phyloP scores from a whole-genome alignment of 2,888 invertebrate species.

The Slavum lentiscoides region DNA sequence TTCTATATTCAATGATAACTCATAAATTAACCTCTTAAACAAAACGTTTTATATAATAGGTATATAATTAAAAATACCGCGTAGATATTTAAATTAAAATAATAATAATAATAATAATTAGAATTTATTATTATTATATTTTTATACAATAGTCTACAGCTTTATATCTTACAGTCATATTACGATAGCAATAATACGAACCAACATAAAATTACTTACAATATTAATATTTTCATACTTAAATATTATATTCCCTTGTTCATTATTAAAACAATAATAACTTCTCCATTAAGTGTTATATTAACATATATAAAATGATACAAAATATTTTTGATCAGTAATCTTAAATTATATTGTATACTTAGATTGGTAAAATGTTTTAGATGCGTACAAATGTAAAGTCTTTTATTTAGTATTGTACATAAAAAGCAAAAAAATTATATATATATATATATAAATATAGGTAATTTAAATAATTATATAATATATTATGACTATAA shows the following conservation, averaged over 20 bases:
- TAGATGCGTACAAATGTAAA: slow-evolving; percentile 7
- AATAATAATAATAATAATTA: not conserved
- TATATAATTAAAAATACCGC: not conserved
- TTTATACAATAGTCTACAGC: slow-evolving; percentile 27
- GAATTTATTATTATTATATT: not conserved
- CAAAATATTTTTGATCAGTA: not conserved
- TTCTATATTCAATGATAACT: not conserved
- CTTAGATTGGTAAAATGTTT: not conserved
- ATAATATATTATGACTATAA: not conserved
- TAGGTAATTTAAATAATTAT: not conserved
- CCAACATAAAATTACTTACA: not conserved
- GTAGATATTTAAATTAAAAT: slow-evolving; percentile 1
- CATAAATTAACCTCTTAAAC: not conserved
- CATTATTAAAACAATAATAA: slow-evolving; percentile 9
- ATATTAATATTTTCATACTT: not conserved
- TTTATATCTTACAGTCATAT: slow-evolving; percentile 26
- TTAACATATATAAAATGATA: slow-evolving; percentile 11
- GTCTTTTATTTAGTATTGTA: slow-evolving; percentile 16
- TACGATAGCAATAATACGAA: slow-evolving; percentile 4
- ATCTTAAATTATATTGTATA: not conserved
- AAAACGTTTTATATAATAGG: not conserved
- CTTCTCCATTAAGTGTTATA: slow-evolving; percentile 15
- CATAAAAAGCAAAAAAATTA: not conserved
- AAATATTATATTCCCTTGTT: slow-evolving; percentile 20
- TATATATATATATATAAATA: not conserved